phyloP scores from a whole-genome alignment of 2,797 vertebrate genomes.

The Phoeniculus purpureus region DNA sequence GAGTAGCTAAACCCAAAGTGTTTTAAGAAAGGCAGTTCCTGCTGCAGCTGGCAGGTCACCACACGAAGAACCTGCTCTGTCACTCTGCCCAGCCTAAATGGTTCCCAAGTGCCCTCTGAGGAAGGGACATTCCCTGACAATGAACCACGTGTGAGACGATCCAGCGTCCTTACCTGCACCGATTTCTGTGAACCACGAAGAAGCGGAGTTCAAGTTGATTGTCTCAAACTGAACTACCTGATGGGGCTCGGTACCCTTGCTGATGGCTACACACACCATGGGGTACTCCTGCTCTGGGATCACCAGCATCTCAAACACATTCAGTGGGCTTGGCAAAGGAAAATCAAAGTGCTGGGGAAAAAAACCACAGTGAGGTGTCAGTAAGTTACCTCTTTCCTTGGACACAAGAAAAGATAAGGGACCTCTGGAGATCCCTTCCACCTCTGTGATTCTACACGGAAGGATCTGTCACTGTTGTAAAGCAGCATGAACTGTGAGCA shows the following conservation, averaged over 20 bases:
- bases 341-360: conserved; percentile 94
- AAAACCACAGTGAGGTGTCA: not conserved
- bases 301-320: conserved; percentile 98
- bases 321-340: conserved; percentile 93
- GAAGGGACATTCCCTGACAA: not conserved
- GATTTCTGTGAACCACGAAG: conserved; percentile 98
- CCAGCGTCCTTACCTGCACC: conserved; percentile 82
- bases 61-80: not conserved
- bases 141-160: fast-evolving
- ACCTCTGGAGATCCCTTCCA: no score
- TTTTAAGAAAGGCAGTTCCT: not conserved
- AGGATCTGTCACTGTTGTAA: not conserved
- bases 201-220: conserved; percentile 98
- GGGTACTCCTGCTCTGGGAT: conserved; percentile 98
- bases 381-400: not conserved
- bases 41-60: not conserved
- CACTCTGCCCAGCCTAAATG: not conserved
- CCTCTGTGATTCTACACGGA: no score
- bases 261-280: conserved; percentile 95
- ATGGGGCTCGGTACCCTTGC: conserved; percentile 84
- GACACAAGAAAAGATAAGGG: not conserved
- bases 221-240: conserved; percentile 98
- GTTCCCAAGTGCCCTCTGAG: not conserved
- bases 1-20: not conserved
- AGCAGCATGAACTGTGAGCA: not conserved